Conservation (phyloP, 2,888 invertebrate genomes). For the Mesochorus sp. region DNA sequence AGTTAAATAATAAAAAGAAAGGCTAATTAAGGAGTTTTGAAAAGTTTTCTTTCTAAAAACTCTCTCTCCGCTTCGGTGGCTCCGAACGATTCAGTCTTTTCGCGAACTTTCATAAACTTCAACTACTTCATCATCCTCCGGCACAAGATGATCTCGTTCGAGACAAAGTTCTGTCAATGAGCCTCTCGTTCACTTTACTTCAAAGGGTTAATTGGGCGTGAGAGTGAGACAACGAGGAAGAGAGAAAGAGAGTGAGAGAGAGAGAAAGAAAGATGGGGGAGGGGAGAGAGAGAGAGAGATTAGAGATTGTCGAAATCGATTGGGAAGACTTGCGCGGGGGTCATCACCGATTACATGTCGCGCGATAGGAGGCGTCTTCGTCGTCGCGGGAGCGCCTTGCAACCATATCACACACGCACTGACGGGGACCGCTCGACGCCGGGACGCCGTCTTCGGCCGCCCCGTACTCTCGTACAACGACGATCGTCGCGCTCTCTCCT, state of each 20-base stretch:
- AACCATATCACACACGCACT: slow-evolving; percentile 82
- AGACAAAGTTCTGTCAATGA: neutral
- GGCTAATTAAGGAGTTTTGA: no score
- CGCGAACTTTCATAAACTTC: neutral
- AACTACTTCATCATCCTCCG: slow-evolving; percentile 15
- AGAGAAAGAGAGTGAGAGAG: slow-evolving; percentile 30
- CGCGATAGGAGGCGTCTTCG: slow-evolving; percentile 75
- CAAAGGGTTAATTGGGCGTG: slow-evolving; percentile 6
- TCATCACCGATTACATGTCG: slow-evolving; percentile 69
- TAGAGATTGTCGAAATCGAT: slow-evolving; percentile 47
- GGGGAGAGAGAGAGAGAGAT: slow-evolving; percentile 33
- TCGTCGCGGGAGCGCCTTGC: slow-evolving; percentile 79
- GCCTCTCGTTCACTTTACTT: neutral
- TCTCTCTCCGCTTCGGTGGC: neutral
- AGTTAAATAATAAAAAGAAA: no score
- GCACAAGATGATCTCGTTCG: neutral
- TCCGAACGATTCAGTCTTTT: slow-evolving; percentile 12
- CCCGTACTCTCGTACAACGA: slow-evolving; percentile 43
- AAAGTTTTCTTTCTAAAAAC: no score
- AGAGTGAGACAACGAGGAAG: slow-evolving; percentile 14
- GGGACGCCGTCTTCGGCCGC: slow-evolving; percentile 80
- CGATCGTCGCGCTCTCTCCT: slow-evolving; percentile 70
- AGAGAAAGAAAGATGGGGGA: slow-evolving; percentile 48
- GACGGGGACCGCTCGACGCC: slow-evolving; percentile 80
- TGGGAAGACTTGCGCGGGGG: slow-evolving; percentile 52